Evolutionary conservation across 2,888 invertebrate genomes (phyloP), one percentile per base, ranked within the genome.

Genomic region (Abrostola triplasia): DNA sequence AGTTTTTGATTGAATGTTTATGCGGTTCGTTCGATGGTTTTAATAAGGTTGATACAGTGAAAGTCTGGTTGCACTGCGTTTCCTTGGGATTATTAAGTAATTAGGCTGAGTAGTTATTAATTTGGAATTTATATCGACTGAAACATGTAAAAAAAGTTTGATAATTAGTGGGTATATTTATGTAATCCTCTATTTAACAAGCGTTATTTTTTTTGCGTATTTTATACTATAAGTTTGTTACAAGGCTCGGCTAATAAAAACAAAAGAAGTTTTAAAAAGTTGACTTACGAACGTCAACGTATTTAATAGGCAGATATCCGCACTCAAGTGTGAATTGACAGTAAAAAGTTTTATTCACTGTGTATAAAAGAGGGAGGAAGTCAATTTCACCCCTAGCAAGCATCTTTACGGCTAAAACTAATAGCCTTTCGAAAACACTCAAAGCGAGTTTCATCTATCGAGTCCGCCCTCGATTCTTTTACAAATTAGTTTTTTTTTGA

Each of bases 401-500:
- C 36, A 54, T 8, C 7, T 37, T 56, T 38, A 38, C 40, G 36
- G 36, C 38, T 24, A 52, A 47, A 68, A 38, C 41, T 38, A 56
- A 67, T 44, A 59, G 11, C 50, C 40, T 53, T 63, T 40, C 50
- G 52, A 59, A 73, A 59, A 55, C 57, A 66, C 13, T 35, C 40
- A 49, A 47, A 64, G 36, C 52, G 38, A 56, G 48, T 61, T 65
- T 40, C 41, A 42, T 37, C 58, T 37, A 56, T 64, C 36, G 59
- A 50, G 51, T 60, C 36, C 55, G 24, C 53, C 62, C 24, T 24
- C 52, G 42, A 36, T 64, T 61, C 50, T 54, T 62, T 52, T 50
- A 67, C 65, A 67, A 68, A 64, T 77, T 55, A 64, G 53, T 57
- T 65, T 51, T 36, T 59, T 68, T 64, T 56, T 38, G 44, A 56